Evolutionary conservation across 2,888 invertebrate genomes (phyloP).

Genomic region (Drosophila yooni): DNA sequence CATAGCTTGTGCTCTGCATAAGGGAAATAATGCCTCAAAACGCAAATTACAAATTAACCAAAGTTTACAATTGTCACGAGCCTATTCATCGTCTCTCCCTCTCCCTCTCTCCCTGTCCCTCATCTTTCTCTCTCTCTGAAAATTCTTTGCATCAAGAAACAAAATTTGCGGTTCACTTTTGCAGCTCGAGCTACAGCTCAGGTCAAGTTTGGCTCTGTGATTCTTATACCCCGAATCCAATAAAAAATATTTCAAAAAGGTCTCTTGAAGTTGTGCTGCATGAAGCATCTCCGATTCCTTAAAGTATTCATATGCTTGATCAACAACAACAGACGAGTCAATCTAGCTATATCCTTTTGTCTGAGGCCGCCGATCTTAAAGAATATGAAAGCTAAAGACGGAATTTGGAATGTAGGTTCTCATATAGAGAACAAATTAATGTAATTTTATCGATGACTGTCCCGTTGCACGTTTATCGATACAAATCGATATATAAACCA

Average conservation of each 20-base stretch:
- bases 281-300: background rate
- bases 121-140: background rate
- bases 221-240: background rate
- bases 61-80: background rate
- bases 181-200: background rate
- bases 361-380: background rate
- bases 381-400: background rate
- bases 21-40: background rate
- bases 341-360: background rate
- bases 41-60: background rate
- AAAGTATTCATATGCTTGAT: too few relatives aligned
- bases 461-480: background rate
- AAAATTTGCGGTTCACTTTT: background rate
- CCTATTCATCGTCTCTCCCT: background rate
- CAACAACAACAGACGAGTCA: background rate
- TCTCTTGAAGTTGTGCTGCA: background rate
- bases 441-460: background rate
- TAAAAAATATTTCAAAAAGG: background rate
- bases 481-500: background rate
- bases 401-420: background rate
- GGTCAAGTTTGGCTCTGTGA: background rate
- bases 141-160: background rate
- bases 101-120: too few relatives aligned
- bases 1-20: background rate
- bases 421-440: background rate